Evolutionary conservation across 2,888 invertebrate genomes (phyloP), one percentile per base, ranked within the genome.

Genomic region (Melanchra persicariae): DNA sequence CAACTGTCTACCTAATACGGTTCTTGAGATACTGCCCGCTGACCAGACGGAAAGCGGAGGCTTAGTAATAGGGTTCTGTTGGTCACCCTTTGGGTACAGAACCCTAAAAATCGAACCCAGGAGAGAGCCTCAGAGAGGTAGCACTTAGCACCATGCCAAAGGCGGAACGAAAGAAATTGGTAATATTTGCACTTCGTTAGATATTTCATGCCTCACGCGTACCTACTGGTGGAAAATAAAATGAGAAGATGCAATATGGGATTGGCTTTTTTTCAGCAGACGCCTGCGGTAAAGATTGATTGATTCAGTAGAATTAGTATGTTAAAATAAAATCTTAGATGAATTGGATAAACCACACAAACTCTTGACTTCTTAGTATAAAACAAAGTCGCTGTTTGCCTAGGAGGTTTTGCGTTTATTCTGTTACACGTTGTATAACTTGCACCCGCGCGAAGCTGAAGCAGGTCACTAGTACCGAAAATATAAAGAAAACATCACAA

Each of bases 151-250:
- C 17, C 26, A 52, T 1, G 15, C 24, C 52, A 17, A 24, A 26
- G 17, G 24, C 26, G 24, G 52, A 9, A n/a, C 30, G 4, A 34
- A 55, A 19, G n/a, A 24, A 24, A 52, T 55, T n/a, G 55, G 34
- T n/a, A 55, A 45, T 52, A 52, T 68, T 58, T 51, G 30, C 7
- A 54, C 40, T 61, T 71, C 24, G 15, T 61, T 60, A 6, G 19
- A 54, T 47, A 54, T 71, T 54, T 74, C 30, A 63, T 24, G 47
- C 64, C 40, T 55, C 8, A 17, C 52, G 37, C 24, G 17, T 24
- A 52, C 17, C 30, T 73, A 30, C 15, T 60, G 19, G 47, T 12
- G 63, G 19, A 47, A 74, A 71, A 54, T 22, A 54, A 62, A 26
- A 54, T 37, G 12, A 74, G 24, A 40, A 45, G 10, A 15, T 52